A percentile compares a stretch with the other conserved stretches of the same genome.
phyloP scores from a whole-genome alignment of 92 coral and sea anemone genomes.

The Phenganax subtilis region DNA sequence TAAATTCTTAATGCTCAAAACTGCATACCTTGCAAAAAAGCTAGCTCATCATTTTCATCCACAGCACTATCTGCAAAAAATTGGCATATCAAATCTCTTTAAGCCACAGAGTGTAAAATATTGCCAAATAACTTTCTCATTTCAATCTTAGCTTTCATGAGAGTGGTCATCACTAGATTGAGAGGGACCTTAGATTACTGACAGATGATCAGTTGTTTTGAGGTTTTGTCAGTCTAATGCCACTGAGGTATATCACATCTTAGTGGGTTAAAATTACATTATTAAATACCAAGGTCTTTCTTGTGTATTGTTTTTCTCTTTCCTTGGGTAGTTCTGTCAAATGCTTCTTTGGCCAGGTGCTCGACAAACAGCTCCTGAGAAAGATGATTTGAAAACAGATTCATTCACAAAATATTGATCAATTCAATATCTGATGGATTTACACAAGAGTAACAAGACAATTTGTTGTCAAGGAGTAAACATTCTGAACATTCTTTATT shows the following conservation, averaged over 20 bases:
- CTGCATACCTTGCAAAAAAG: constrained; percentile 69
- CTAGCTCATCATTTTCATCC: constrained; percentile 86
- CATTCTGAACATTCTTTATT: too few relatives aligned
- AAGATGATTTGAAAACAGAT: too few relatives aligned
- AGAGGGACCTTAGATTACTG: neutral
- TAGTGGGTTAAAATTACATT: too few relatives aligned
- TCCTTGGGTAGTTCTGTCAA: constrained; percentile 76
- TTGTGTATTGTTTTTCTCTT: constrained; percentile 90
- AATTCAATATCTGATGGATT: neutral
- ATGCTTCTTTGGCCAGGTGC: constrained; percentile 78
- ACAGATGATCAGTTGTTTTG: neutral
- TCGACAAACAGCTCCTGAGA: constrained; percentile 85
- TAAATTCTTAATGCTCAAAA: neutral
- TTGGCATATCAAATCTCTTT: too few relatives aligned
- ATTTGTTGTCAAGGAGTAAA: too few relatives aligned
- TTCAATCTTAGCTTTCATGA: too few relatives aligned
- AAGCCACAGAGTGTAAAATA: too few relatives aligned
- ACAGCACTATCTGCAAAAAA: constrained; percentile 63
- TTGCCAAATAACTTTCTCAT: too few relatives aligned
- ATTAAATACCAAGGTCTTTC: constrained; percentile 67
- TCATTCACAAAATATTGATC: neutral
- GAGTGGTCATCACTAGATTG: neutral
- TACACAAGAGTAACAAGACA: neutral
- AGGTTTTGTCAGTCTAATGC: neutral
- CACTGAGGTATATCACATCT: too few relatives aligned